Evolutionary conservation across 2,113 vertebrate species (phyloP), one percentile per base, ranked within the genome.

Genomic region (Spilogale gracilis): DNA sequence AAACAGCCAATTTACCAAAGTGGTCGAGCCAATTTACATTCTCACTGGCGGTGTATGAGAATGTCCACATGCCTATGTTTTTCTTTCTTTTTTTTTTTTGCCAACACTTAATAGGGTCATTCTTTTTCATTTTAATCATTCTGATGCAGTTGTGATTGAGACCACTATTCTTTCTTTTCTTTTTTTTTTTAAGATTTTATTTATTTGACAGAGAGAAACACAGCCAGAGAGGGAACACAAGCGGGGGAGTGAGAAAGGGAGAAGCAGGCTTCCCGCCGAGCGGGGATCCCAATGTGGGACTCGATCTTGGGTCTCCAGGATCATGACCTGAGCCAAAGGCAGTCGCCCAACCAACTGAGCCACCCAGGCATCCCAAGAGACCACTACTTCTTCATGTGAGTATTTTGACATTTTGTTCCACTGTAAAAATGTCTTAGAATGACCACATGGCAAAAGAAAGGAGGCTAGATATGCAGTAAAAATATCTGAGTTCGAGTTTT

Each of bases 81-180:
- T 69, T 60, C 50, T 60, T 88, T 65, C 48, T 92, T 7, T 69
- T 69, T 69, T 60, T 50, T 60, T 88, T 65, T 48, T 92, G 30
- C 5, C 91, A 69, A 79, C 50, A 85, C n/a, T 81, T 54, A 81
- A 58, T 69, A 84, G 65, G 90, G 6, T 83, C 61, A 52, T 18
- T 76, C 27, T 30, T 95, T 84, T 60, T 50, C 52, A 48, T 89
- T 87, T 93, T 73, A 74, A 95, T 54, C 45, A 43, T 93, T 89
- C 80, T 67, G 18, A 89, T 67, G 38, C 7, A 38, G 52, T 88
- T 93, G 61, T 52, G 60, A 20, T 50, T 13, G 43, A 95, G 52
- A 88, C 56, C 25, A 50, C 56, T 48, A 10, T 45, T 38, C 38
- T 38, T 38, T 38, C 38, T 38, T 38, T 38, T 38, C 38, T 38